Evolutionary conservation across 2,113 vertebrate species (phyloP).

Genomic region (Silurus meridionalis): DNA sequence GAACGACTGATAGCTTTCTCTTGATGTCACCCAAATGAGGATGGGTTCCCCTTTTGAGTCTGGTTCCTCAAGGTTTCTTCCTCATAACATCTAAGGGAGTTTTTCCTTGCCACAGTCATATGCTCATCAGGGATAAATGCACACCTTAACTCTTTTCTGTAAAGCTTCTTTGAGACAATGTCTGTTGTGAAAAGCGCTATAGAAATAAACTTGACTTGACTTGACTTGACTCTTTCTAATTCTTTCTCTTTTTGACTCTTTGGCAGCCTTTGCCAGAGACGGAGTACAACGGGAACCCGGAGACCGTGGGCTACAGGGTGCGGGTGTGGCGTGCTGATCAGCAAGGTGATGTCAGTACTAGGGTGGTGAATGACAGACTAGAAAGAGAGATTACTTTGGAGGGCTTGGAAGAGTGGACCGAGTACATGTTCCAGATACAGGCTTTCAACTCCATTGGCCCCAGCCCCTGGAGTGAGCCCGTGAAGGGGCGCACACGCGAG

Average conservation of each 20-base stretch:
- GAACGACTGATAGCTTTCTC: not conserved
- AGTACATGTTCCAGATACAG: slow-evolving; percentile 88
- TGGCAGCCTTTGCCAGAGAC: slow-evolving; percentile 83
- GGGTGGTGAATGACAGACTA: slow-evolving; percentile 71
- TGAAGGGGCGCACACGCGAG: slow-evolving; percentile 81
- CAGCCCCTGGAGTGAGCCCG: slow-evolving; percentile 84
- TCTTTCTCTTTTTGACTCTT: not conserved
- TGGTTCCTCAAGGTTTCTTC: too few relatives aligned
- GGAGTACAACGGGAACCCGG: slow-evolving; percentile 87
- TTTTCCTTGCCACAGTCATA: too few relatives aligned
- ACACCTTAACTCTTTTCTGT: too few relatives aligned
- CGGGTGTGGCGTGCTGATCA: slow-evolving; percentile 73
- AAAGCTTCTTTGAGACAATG: too few relatives aligned
- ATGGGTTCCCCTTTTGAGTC: too few relatives aligned
- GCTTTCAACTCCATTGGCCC: slow-evolving; percentile 91
- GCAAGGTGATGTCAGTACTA: slow-evolving; percentile 57
- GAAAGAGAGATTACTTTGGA: slow-evolving; percentile 80
- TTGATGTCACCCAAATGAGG: not conserved
- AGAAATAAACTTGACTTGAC: too few relatives aligned
- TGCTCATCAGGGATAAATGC: too few relatives aligned
- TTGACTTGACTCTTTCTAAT: not conserved
- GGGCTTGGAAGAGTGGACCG: slow-evolving; percentile 85
- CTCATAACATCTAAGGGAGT: too few relatives aligned
- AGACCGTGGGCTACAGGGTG: slow-evolving; percentile 87
- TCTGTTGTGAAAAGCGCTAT: too few relatives aligned